phyloP scores from a whole-genome alignment of 2,113 vertebrate genomes.

The Sphyrna mokarran region DNA sequence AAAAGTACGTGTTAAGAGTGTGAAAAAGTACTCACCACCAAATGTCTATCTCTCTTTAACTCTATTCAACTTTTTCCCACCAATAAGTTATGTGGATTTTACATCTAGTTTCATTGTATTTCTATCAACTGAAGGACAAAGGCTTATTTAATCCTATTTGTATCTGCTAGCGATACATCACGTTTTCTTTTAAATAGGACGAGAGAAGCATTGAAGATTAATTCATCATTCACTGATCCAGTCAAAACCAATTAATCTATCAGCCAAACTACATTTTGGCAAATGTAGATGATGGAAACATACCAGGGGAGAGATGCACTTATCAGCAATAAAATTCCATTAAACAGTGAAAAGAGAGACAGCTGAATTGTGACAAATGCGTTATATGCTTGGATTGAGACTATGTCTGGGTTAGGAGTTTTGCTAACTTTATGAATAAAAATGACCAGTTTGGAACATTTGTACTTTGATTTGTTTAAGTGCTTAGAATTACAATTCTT shows the following conservation, averaged over 20 bases:
- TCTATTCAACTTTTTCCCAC: neutral
- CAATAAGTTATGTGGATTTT: neutral
- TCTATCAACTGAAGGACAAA: neutral
- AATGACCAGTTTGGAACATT: neutral
- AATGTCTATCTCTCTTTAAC: neutral
- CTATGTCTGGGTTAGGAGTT: neutral
- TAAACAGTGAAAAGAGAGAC: conserved; percentile 12
- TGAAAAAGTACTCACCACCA: neutral
- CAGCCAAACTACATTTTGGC: neutral
- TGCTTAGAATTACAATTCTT: neutral
- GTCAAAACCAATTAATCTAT: conserved; percentile 37
- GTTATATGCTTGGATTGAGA: neutral
- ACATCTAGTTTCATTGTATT: neutral
- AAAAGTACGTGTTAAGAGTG: neutral
- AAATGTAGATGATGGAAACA: neutral
- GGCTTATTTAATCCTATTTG: neutral
- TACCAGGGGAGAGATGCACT: conserved; percentile 26
- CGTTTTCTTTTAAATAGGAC: conserved; percentile 11
- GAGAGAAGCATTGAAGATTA: conserved; percentile 25
- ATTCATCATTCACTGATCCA: conserved; percentile 31
- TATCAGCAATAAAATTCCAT: conserved; percentile 19
- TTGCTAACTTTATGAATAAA: neutral
- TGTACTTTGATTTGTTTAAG: neutral
- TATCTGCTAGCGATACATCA: neutral
- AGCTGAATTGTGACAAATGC: conserved; percentile 13